Evolutionary conservation across 2,797 vertebrate species (phyloP).

Genomic region (Acrossocheilus fasciatus): DNA sequence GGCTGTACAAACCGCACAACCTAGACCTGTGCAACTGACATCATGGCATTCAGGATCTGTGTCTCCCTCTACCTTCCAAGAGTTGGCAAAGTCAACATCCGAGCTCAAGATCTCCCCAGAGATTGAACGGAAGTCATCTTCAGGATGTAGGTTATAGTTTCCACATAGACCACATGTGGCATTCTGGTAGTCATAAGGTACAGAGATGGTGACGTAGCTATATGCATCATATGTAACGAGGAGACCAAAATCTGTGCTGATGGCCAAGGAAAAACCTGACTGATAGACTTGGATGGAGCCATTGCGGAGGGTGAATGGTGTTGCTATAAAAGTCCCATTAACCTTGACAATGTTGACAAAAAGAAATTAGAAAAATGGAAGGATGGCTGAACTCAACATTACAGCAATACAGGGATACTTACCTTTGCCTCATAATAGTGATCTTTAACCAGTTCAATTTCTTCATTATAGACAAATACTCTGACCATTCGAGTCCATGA

Average conservation of each 20-base stretch:
- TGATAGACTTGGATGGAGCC: constrained; percentile 66
- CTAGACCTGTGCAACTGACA: constrained; percentile 51
- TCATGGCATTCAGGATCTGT: constrained; percentile 60
- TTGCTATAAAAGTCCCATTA: constrained; percentile 63
- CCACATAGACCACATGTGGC: constrained; percentile 76
- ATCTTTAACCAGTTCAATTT: constrained; percentile 73
- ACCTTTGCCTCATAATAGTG: constrained; percentile 67
- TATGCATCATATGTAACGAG: constrained; percentile 69
- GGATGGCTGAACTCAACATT: not conserved
- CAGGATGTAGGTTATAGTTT: constrained; percentile 64
- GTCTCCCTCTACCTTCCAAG: constrained; percentile 64
- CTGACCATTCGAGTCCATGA: constrained; percentile 73
- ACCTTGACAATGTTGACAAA: constrained; percentile 64
- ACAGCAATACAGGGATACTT: not conserved
- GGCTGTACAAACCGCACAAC: constrained; percentile 56
- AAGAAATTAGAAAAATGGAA: not conserved
- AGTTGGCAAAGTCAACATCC: constrained; percentile 68
- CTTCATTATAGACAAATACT: constrained; percentile 68
- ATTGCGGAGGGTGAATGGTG: constrained; percentile 67
- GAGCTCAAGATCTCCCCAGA: constrained; percentile 60
- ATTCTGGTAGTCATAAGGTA: constrained; percentile 69
- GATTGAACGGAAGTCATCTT: constrained; percentile 72
- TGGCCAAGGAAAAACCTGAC: constrained; percentile 68
- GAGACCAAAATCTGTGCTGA: constrained; percentile 73
- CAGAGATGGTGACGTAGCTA: constrained; percentile 63